Conservation (phyloP, 2,888 invertebrate species). For the Coelopa pilipes region DNA sequence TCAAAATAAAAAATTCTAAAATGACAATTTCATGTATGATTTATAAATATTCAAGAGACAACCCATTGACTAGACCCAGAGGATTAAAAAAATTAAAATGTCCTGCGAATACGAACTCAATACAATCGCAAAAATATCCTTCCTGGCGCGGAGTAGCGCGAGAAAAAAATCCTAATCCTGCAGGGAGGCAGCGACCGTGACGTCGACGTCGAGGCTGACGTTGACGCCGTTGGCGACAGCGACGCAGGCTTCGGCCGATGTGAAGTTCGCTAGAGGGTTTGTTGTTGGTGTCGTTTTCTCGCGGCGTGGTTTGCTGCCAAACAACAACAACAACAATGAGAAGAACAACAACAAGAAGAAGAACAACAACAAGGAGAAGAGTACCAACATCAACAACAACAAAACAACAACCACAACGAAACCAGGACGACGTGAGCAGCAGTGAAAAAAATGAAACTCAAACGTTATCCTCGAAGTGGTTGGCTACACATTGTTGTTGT, state of each 20-base stretch:
- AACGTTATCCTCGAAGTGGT: neutral
- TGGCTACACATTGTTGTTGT: neutral
- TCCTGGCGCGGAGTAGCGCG: neutral
- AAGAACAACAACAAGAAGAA: constrained; percentile 22
- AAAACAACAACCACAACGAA: constrained; percentile 23
- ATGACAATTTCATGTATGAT: too few species aligned
- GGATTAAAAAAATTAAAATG: neutral
- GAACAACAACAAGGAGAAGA: neutral
- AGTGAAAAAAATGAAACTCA: neutral
- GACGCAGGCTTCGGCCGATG: neutral
- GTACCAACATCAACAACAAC: constrained; percentile 16
- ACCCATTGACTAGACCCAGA: too few species aligned
- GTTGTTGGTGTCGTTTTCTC: constrained; percentile 15
- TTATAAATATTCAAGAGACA: too few species aligned
- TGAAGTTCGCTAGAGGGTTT: neutral
- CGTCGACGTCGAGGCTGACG: neutral
- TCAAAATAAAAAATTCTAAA: too few species aligned
- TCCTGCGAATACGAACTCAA: constrained; percentile 10
- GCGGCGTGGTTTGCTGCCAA: constrained; percentile 22
- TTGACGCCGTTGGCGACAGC: neutral
- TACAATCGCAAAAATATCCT: constrained; percentile 11
- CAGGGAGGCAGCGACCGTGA: neutral
- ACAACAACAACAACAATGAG: constrained; percentile 23
- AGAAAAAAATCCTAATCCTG: too few species aligned
- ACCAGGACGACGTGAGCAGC: neutral